These are phyloP conservation scores for Lithophane ornitopus DNA, from an alignment of 2,888 invertebrate genomes.

Conservation along the genomic window DNA sequence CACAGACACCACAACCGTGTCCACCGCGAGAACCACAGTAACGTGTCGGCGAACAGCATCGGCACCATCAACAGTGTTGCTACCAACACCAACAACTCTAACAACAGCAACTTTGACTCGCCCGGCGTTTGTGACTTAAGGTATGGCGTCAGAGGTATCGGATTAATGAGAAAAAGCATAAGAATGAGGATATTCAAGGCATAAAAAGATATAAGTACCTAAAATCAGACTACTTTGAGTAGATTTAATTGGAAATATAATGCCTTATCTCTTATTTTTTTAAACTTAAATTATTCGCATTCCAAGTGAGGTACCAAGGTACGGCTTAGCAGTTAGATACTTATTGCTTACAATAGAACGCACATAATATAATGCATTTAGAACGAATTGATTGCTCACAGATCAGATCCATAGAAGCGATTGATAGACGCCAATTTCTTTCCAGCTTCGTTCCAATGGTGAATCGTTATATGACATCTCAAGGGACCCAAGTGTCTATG, in stretches of 20 bases:
- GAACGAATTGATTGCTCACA: conserved; percentile 35
- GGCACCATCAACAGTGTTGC: conserved; percentile 88
- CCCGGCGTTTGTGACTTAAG: conserved; percentile 89
- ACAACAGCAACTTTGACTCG: conserved; percentile 84
- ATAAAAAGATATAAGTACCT: not conserved
- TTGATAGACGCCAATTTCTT: conserved; percentile 61
- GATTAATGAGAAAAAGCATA: not conserved
- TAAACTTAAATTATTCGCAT: conserved; percentile 34
- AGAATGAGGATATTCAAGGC: conserved; percentile 1
- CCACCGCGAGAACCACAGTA: conserved; percentile 92
- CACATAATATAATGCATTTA: conserved; percentile 30
- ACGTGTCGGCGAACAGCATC: conserved; percentile 89
- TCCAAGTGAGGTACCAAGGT: conserved; percentile 51
- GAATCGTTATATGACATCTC: conserved; percentile 90
- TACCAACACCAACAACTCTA: conserved; percentile 84
- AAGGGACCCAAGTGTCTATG: conserved; percentile 89
- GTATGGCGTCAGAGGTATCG: conserved; percentile 65
- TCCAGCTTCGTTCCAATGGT: conserved; percentile 89
- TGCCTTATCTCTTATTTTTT: not conserved
- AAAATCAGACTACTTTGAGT: not conserved
- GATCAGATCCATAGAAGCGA: conserved; percentile 59
- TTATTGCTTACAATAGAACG: conserved; percentile 32
- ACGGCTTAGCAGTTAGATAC: conserved; percentile 22
- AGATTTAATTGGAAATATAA: not conserved
- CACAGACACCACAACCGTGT: conserved; percentile 93